phyloP scores from a whole-genome alignment of 2,888 invertebrate species.

The Odontothrips loti region DNA sequence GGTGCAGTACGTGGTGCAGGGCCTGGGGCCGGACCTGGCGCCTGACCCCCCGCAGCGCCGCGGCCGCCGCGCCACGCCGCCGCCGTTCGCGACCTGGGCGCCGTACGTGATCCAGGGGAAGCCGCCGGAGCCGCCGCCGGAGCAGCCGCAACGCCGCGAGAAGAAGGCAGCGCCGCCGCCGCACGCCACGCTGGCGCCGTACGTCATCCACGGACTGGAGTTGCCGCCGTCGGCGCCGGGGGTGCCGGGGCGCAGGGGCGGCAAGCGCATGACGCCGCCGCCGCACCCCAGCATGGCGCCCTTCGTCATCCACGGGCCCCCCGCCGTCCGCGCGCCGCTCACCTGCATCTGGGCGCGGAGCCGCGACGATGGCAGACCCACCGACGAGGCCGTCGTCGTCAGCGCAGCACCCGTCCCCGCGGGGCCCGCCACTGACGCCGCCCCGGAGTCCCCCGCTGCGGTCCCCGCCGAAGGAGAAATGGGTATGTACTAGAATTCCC shows the following conservation, averaged over 20 bases:
- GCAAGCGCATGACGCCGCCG: slow-evolving; percentile 18
- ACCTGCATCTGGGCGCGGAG: not conserved
- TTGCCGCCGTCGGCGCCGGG: no score
- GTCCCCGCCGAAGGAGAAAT: not conserved
- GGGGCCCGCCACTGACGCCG: not conserved
- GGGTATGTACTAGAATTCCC: no score
- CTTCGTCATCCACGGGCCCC: not conserved
- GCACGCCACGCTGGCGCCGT: not conserved
- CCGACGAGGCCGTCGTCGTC: not conserved
- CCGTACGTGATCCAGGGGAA: slow-evolving; percentile 10
- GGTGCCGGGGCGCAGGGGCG: not conserved
- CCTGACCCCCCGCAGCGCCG: not conserved
- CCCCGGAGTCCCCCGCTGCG: not conserved
- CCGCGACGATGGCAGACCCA: not conserved
- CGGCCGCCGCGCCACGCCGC: slow-evolving; percentile 7
- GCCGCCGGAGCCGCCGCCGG: slow-evolving; percentile 2
- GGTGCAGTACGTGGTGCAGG: slow-evolving; percentile 15
- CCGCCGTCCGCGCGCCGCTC: not conserved
- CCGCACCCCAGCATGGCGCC: slow-evolving; percentile 11
- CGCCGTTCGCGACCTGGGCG: slow-evolving; percentile 14
- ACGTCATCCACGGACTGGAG: not conserved
- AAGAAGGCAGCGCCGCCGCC: slow-evolving; percentile 1
- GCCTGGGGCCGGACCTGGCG: not conserved
- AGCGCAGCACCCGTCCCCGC: no score
- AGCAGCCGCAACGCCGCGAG: not conserved